These are phyloP conservation scores for Vollenhovia emeryi DNA, from an alignment of 1,140 invertebrate genomes.

Conservation along the genomic window DNA sequence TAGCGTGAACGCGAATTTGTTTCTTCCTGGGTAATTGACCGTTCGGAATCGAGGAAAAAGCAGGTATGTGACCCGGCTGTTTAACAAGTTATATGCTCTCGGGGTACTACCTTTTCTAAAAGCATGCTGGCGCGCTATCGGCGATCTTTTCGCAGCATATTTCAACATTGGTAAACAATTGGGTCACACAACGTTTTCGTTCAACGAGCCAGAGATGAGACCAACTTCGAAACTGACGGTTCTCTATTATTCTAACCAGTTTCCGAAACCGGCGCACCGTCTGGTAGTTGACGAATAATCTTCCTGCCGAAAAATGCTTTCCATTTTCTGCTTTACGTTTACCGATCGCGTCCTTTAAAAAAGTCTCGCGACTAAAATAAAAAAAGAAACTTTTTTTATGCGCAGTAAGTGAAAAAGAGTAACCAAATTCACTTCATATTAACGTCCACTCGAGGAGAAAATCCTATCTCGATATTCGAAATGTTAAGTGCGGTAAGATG, in stretches of 20 bases:
- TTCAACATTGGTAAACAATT: slow-evolving; percentile 1
- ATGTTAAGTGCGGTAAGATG: background rate
- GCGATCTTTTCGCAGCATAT: background rate
- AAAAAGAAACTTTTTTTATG: background rate
- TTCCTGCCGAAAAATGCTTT: background rate
- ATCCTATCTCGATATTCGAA: background rate
- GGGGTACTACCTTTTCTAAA: slow-evolving; percentile 12
- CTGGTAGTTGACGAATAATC: background rate
- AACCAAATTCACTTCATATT: background rate
- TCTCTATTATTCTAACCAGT: no score
- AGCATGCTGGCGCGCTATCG: background rate
- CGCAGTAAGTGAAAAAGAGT: background rate
- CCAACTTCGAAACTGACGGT: background rate
- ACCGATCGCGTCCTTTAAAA: background rate
- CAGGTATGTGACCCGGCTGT: background rate
- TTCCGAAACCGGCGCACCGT: background rate
- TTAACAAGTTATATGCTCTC: slow-evolving; percentile 23
- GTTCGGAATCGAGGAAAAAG: background rate
- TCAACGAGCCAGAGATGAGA: background rate
- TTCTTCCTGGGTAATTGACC: background rate
- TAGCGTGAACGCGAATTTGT: background rate
- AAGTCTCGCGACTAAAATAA: background rate
- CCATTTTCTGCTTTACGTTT: background rate
- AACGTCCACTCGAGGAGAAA: background rate
- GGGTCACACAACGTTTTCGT: background rate